Conservation (phyloP, 1,140 invertebrate species). For the Trissolcus basalis region DNA sequence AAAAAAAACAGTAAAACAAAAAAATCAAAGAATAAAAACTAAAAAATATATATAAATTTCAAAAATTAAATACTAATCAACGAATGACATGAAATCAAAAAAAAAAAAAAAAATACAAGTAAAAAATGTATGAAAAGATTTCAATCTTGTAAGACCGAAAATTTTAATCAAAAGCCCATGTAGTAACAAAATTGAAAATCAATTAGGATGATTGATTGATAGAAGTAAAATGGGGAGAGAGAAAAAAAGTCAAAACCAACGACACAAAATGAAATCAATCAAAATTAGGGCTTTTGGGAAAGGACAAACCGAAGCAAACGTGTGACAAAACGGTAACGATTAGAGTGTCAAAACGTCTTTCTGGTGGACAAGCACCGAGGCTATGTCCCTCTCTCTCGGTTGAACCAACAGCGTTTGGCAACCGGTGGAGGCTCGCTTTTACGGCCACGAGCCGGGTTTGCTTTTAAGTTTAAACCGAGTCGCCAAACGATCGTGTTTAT, state of each 20-base stretch:
- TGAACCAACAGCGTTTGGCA: constrained; percentile 43
- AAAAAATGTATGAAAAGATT: no score
- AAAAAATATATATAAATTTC: no score
- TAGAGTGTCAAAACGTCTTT: constrained; percentile 47
- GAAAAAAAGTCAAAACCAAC: neutral
- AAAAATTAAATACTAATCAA: no score
- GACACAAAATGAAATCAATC: neutral
- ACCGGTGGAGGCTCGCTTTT: constrained; percentile 41
- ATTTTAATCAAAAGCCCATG: no score
- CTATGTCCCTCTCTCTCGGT: constrained; percentile 32
- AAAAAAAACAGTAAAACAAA: no score
- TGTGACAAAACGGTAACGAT: constrained; percentile 7
- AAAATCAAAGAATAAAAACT: no score
- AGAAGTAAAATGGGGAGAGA: neutral
- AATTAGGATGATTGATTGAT: neutral
- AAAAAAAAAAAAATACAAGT: no score
- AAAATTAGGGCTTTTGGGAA: neutral
- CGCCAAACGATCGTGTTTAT: constrained; percentile 45
- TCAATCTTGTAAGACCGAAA: no score
- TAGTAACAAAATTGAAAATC: neutral
- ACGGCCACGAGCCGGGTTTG: constrained; percentile 48
- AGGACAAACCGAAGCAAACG: no score
- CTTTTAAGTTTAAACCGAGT: constrained; percentile 59
- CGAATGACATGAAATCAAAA: no score
- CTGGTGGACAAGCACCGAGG: constrained; percentile 17